Evolutionary conservation across 1,140 invertebrate genomes (phyloP), one percentile per base, ranked within the genome.

Genomic region (Procambarus clarkii): DNA sequence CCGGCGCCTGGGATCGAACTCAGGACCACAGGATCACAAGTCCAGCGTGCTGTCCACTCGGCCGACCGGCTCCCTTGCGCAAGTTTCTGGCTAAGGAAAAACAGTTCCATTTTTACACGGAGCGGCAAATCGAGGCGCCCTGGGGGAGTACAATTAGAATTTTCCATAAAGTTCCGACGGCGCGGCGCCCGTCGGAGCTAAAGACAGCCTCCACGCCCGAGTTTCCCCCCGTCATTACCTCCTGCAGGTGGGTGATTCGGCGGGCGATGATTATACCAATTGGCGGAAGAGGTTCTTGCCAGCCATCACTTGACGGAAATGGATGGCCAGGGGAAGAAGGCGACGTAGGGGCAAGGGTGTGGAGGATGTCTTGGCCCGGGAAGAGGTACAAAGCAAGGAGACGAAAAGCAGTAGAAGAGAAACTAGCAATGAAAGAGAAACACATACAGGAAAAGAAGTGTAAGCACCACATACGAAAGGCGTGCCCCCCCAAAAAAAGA

Each of bases 231-330:
- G 24, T 74, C 69, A 74, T 74, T 74, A 74, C 24, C 69, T 74
- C 34, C 24, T 34, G 5, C 69, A 74, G 69, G 69, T 74, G 69
- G 69, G 69, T 74, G 24, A 34, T 74, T 74, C 34, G 69, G n/a
- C n/a, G 69, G 69, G 13, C 69, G n/a, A 74, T 74, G 24, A 74
- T 74, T 74, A 74, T 74, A 74, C 69, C 69, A 74, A 74, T 74
- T 74, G 69, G 24, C n/a, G 69, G 69, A 74, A 74, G 24, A 34
- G 69, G n/a, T 11, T 74, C 18, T 74, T 11, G n/a, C n/a, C n/a
- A 74, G n/a, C 69, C n/a, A 34, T 34, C 69, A 74, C 24, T 74
- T 74, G 34, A 34, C 24, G 69, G 69, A 74, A 74, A 74, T 74
- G 69, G 69, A 74, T 24, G 5, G 24, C 4, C 21, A 74, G 69